Conservation (phyloP, 2,888 invertebrate genomes). For the Heliconius ethilla region DNA sequence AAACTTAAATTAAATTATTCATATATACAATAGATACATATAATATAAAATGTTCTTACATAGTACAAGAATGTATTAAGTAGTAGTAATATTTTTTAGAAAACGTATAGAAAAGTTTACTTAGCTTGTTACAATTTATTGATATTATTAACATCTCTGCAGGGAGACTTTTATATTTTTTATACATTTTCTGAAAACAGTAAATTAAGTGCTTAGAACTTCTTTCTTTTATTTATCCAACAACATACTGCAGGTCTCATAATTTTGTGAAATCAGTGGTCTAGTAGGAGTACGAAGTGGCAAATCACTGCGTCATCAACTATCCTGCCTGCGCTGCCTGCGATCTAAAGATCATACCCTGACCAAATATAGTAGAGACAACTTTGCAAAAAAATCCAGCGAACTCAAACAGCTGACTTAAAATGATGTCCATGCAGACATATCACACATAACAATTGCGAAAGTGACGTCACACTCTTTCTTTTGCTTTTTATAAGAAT, state of each 20-base stretch:
- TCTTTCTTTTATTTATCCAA: not conserved
- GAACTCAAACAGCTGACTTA: not conserved
- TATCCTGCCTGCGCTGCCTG: too few relatives aligned
- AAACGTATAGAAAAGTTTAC: not conserved
- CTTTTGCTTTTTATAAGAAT: too few relatives aligned
- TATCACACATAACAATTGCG: not conserved
- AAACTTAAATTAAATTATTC: not conserved
- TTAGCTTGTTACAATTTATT: not conserved
- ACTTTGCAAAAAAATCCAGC: not conserved
- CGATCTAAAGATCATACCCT: not conserved
- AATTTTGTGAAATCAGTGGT: not conserved
- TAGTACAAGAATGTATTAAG: not conserved
- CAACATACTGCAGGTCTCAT: too few relatives aligned
- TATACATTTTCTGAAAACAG: not conserved
- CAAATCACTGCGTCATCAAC: not conserved
- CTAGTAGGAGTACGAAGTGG: not conserved
- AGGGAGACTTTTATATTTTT: too few relatives aligned
- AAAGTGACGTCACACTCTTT: not conserved
- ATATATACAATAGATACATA: not conserved
- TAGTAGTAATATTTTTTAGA: not conserved
- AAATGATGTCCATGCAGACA: not conserved
- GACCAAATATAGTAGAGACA: not conserved
- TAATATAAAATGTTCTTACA: not conserved
- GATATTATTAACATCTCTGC: not conserved
- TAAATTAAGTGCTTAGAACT: not conserved